Evolutionary conservation across 2,888 invertebrate species (phyloP).

Genomic region (Byasa hedistus): DNA sequence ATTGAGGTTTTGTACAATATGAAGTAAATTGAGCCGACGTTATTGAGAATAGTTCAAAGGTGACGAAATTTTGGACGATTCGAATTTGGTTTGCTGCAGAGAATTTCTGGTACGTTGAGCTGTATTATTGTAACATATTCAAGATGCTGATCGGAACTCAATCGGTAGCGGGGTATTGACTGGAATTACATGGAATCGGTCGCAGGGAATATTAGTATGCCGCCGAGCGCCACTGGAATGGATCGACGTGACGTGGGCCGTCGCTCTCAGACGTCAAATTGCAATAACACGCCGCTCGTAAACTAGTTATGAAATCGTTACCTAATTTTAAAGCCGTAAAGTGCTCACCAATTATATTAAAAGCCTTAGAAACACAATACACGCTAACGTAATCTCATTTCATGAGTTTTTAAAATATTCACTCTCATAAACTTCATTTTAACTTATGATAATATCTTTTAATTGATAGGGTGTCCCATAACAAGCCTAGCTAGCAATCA

Average conservation of each 20-base stretch:
- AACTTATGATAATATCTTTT: too few species aligned
- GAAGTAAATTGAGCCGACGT: not conserved
- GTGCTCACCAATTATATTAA: slow-evolving; percentile 31
- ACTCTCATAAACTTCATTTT: too few species aligned
- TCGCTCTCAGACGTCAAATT: slow-evolving; percentile 62
- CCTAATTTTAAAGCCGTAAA: slow-evolving; percentile 30
- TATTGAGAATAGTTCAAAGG: slow-evolving; percentile 29
- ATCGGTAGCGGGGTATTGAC: slow-evolving; percentile 59
- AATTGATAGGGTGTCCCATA: too few species aligned
- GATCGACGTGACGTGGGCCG: slow-evolving; percentile 66
- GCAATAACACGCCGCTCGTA: slow-evolving; percentile 63
- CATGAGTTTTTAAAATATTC: not conserved
- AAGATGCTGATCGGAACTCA: slow-evolving; percentile 65
- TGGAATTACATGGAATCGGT: slow-evolving; percentile 72
- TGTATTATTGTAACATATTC: slow-evolving; percentile 66
- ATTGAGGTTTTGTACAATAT: too few species aligned
- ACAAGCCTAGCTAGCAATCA: too few species aligned
- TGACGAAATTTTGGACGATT: slow-evolving; percentile 34
- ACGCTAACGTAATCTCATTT: slow-evolving; percentile 4
- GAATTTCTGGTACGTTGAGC: slow-evolving; percentile 43
- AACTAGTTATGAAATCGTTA: slow-evolving; percentile 39
- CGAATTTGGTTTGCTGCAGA: slow-evolving; percentile 37
- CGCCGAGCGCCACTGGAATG: slow-evolving; percentile 71
- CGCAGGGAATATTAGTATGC: slow-evolving; percentile 75
- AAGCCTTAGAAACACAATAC: slow-evolving; percentile 5